Evolutionary conservation across 2,113 vertebrate species (phyloP).

Genomic region (Gobio gobio): DNA sequence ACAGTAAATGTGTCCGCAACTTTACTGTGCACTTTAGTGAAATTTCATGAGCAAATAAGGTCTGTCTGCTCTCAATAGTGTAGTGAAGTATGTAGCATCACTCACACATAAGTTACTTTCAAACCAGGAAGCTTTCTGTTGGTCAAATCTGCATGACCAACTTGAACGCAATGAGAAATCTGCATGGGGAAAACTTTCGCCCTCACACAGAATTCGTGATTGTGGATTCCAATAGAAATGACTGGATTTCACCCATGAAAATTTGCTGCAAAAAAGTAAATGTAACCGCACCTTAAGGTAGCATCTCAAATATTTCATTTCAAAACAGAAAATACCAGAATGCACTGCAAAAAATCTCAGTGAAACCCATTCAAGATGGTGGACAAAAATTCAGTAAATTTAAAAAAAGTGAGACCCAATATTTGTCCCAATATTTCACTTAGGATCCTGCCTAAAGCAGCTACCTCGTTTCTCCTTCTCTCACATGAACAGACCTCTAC

Average conservation of each 20-base stretch:
- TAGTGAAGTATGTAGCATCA: too few relatives aligned
- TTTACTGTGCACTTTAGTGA: too few relatives aligned
- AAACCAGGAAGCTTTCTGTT: too few relatives aligned
- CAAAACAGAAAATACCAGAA: not conserved
- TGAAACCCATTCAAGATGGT: not conserved
- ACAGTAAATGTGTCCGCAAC: too few relatives aligned
- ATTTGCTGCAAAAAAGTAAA: not conserved
- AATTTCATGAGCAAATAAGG: too few relatives aligned
- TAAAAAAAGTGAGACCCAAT: not conserved
- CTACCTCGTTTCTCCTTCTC: constrained; percentile 49
- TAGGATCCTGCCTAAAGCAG: not conserved
- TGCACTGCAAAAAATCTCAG: not conserved
- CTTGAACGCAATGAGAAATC: not conserved
- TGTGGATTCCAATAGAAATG: not conserved
- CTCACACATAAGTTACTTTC: too few relatives aligned
- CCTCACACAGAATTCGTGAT: not conserved
- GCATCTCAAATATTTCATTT: not conserved
- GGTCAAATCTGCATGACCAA: not conserved
- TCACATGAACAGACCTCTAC: constrained; percentile 73
- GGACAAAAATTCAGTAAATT: not conserved
- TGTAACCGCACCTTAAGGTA: not conserved
- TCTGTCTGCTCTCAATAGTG: too few relatives aligned
- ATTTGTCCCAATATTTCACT: not conserved
- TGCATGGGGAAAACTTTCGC: not conserved
- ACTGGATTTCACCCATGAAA: not conserved